These are phyloP conservation scores for Microplitis deprimator DNA, from an alignment of 2,888 invertebrate species.

Conservation along the genomic window DNA sequence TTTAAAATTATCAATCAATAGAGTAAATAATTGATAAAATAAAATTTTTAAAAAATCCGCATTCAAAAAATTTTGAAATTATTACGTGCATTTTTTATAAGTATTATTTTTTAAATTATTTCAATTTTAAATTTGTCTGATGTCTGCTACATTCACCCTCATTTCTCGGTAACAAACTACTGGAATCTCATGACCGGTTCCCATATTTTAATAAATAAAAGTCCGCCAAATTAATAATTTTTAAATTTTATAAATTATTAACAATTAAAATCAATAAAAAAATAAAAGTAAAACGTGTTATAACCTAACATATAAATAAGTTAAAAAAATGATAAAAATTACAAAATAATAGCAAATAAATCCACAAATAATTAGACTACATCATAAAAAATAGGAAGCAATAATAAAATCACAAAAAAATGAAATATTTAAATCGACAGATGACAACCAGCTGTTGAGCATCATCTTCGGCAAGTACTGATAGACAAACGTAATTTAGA, in stretches of 20 bases:
- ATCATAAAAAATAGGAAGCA: neutral
- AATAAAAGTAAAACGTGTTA: neutral
- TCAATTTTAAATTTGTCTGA: too few relatives aligned
- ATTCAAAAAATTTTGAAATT: too few relatives aligned
- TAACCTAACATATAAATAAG: neutral
- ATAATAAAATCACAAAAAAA: neutral
- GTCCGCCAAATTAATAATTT: neutral
- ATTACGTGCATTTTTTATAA: too few relatives aligned
- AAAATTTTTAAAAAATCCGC: too few relatives aligned
- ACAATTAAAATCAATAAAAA: neutral
- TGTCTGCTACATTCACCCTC: too few relatives aligned
- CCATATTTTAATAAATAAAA: too few relatives aligned
- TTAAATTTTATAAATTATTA: neutral
- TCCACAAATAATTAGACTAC: neutral
- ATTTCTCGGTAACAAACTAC: too few relatives aligned
- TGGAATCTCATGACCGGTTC: too few relatives aligned
- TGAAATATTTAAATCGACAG: slow-evolving; percentile 11
- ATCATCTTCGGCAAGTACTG: slow-evolving; percentile 3
- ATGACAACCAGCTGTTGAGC: slow-evolving; percentile 58
- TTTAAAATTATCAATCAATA: too few relatives aligned
- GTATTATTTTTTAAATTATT: too few relatives aligned
- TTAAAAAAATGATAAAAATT: neutral
- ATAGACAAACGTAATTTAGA: slow-evolving; percentile 10
- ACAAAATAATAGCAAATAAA: neutral
- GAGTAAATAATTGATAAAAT: too few relatives aligned